Percentiles rank a stretch among this genome's conserved stretches.
phyloP scores from a whole-genome alignment of 2,113 vertebrate species.

The Mastomys coucha region DNA sequence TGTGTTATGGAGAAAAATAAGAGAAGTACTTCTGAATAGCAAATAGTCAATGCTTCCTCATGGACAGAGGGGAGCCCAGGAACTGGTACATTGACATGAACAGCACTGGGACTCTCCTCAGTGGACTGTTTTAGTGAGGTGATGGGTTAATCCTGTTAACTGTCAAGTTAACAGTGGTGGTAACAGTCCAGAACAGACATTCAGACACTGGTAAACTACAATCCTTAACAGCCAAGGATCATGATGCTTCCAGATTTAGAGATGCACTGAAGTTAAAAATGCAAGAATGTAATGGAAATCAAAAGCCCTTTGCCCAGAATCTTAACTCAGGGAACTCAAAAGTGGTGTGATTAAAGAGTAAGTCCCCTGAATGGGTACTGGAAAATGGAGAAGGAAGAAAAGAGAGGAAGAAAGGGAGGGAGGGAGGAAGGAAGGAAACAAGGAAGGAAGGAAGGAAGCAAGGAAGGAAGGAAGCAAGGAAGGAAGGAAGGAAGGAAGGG shows the following conservation, averaged over 20 bases:
- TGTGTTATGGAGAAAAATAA: neutral
- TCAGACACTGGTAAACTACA: neutral
- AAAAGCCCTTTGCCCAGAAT: neutral
- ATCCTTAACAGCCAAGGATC: neutral
- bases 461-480: fast-evolving
- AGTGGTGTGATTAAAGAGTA: neutral
- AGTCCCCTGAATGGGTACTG: neutral
- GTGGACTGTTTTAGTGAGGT: neutral
- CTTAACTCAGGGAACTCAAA: neutral
- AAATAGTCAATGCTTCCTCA: neutral
- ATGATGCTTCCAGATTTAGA: neutral
- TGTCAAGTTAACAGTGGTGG: neutral
- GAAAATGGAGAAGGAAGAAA: neutral
- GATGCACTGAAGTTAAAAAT: neutral
- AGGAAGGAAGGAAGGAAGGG: fast-evolving
- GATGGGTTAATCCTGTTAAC: neutral
- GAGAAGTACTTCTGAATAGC: neutral
- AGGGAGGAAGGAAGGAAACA: too few species aligned
- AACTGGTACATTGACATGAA: neutral
- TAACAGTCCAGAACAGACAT: neutral
- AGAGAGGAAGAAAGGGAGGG: too few species aligned
- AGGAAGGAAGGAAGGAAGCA: fast-evolving
- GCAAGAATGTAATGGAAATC: neutral
- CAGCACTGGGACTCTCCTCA: neutral
- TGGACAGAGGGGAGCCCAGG: neutral